Evolutionary conservation across 2,888 invertebrate species (phyloP).

Genomic region (Drosophila gaucha): DNA sequence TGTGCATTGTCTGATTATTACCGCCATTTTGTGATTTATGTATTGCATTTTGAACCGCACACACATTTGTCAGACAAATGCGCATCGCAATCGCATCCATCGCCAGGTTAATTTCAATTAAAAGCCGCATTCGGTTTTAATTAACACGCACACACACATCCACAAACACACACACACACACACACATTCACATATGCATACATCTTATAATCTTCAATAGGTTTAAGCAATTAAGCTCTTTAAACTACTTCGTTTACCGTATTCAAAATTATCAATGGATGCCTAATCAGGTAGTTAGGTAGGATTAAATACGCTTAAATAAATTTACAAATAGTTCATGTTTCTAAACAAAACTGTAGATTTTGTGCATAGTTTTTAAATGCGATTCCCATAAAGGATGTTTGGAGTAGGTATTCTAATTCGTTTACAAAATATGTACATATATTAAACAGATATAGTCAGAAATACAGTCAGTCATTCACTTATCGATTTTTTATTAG

Average conservation of each 20-base stretch:
- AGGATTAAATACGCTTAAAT: too few species aligned
- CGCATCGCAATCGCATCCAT: conserved; percentile 53
- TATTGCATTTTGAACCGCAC: conserved; percentile 58
- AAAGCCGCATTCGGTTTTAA: conserved; percentile 59
- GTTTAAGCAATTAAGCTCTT: background rate
- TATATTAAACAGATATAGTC: too few species aligned
- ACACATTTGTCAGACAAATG: conserved; percentile 55
- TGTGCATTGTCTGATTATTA: conserved; percentile 60
- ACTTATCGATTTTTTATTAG: too few species aligned
- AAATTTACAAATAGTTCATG: too few species aligned
- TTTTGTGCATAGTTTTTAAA: too few species aligned
- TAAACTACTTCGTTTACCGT: background rate
- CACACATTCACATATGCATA: background rate
- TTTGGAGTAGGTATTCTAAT: too few species aligned
- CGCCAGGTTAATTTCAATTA: conserved; percentile 74
- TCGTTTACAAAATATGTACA: too few species aligned
- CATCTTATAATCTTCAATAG: background rate
- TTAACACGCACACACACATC: conserved; percentile 47
- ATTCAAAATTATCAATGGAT: too few species aligned
- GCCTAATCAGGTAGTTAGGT: too few species aligned
- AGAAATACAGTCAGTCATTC: too few species aligned
- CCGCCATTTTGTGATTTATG: conserved; percentile 69
- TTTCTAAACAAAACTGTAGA: too few species aligned
- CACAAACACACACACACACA: background rate
- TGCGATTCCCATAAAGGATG: too few species aligned